Conservation (phyloP, 1,140 invertebrate genomes). For the Rhopalosiphum maidis region DNA sequence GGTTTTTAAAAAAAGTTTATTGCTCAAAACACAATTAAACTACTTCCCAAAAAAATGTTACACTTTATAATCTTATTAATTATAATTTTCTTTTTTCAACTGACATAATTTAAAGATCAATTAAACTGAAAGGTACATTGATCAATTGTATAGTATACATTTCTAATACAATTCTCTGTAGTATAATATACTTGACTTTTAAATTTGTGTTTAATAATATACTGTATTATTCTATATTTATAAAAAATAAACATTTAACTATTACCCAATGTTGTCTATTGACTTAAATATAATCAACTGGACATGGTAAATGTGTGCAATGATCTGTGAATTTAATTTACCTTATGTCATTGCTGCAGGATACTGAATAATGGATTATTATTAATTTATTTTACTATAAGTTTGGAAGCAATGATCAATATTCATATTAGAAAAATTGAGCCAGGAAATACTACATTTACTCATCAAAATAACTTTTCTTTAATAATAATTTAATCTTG, state of each 20-base stretch:
- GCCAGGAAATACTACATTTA: too few species aligned
- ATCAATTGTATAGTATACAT: neutral
- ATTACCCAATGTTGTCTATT: neutral
- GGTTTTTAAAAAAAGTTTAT: conserved; percentile 36
- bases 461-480: too few species aligned
- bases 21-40: conserved; percentile 23
- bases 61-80: neutral
- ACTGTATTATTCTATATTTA: neutral
- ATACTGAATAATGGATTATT: too few species aligned
- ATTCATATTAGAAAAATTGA: too few species aligned
- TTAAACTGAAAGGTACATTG: neutral
- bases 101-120: neutral
- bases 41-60: neutral
- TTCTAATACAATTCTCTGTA: neutral
- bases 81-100: neutral
- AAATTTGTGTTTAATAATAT: neutral
- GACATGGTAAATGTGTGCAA: too few species aligned
- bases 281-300: neutral
- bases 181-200: neutral
- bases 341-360: too few species aligned
- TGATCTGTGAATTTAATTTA: too few species aligned
- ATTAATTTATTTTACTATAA: too few species aligned
- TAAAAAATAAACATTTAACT: neutral
- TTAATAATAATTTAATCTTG: too few species aligned
- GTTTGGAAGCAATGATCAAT: too few species aligned